Evolutionary conservation across 2,888 invertebrate species (phyloP).

Genomic region (Metalampra italica): DNA sequence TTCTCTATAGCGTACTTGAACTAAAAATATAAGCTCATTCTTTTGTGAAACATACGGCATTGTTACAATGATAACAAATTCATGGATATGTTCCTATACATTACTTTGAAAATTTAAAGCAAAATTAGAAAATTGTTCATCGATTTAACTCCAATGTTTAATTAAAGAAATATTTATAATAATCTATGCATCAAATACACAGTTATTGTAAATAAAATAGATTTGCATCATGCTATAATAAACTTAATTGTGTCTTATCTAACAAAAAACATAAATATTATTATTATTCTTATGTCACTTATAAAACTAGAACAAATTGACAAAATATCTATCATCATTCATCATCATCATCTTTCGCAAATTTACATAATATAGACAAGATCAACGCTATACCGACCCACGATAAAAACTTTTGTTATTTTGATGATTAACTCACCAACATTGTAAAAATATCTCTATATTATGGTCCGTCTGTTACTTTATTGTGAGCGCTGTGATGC

Average conservation of each 20-base stretch:
- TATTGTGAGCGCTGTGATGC: slow-evolving; percentile 57
- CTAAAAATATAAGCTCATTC: slow-evolving; percentile 28
- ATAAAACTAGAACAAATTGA: slow-evolving; percentile 67
- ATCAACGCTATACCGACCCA: slow-evolving; percentile 44
- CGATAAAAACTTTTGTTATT: slow-evolving; percentile 48
- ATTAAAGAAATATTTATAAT: not conserved
- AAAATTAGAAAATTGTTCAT: not conserved
- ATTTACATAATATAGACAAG: slow-evolving; percentile 59
- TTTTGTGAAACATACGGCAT: slow-evolving; percentile 9
- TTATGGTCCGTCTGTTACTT: slow-evolving; percentile 68
- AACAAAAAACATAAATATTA: slow-evolving; percentile 12
- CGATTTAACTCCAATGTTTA: not conserved
- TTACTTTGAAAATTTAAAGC: no score
- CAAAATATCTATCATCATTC: slow-evolving; percentile 55
- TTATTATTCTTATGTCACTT: slow-evolving; percentile 24
- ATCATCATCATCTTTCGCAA: slow-evolving; percentile 35
- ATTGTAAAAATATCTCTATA: slow-evolving; percentile 69
- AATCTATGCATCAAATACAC: not conserved
- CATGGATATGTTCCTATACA: no score
- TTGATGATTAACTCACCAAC: slow-evolving; percentile 40
- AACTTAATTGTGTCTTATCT: not conserved
- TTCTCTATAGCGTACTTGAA: slow-evolving; percentile 20
- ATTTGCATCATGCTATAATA: not conserved
- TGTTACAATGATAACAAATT: no score
- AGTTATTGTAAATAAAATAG: not conserved